Conservation (phyloP, 2,797 vertebrate genomes). For the Masticophis lateralis region DNA sequence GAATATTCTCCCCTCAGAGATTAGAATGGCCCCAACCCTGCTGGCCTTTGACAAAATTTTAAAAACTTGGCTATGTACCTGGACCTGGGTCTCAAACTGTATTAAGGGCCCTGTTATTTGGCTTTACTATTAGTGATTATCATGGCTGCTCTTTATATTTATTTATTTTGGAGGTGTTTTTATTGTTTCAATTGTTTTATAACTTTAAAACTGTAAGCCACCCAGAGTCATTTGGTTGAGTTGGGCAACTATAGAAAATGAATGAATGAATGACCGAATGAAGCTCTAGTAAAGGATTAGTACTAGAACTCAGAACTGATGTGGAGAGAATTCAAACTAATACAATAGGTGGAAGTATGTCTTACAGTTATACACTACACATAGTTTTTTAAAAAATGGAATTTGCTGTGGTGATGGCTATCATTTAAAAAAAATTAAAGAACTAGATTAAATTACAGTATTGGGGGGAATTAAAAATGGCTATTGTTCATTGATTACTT, state of each 20-base stretch:
- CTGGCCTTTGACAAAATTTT: background rate
- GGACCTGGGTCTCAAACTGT: background rate
- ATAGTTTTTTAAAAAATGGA: background rate
- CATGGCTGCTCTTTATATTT: background rate
- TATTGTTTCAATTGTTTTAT: background rate
- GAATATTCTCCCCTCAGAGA: background rate
- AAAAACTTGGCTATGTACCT: background rate
- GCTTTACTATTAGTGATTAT: background rate
- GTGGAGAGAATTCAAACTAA: background rate
- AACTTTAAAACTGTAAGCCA: background rate
- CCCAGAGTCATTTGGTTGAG: background rate
- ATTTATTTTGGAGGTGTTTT: background rate
- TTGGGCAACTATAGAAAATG: background rate
- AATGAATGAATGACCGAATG: background rate
- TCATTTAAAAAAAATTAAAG: background rate
- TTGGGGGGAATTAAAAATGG: background rate
- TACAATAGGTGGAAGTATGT: background rate
- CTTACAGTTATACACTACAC: background rate
- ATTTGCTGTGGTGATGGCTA: background rate
- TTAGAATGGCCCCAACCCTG: background rate
- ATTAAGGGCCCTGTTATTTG: background rate
- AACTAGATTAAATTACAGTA: background rate
- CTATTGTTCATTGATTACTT: background rate
- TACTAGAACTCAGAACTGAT: background rate
- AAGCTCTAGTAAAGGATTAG: background rate